Percentiles rank a stretch among this genome's conserved stretches.
phyloP scores from a whole-genome alignment of 2,113 vertebrate species.

The Bungarus multicinctus region DNA sequence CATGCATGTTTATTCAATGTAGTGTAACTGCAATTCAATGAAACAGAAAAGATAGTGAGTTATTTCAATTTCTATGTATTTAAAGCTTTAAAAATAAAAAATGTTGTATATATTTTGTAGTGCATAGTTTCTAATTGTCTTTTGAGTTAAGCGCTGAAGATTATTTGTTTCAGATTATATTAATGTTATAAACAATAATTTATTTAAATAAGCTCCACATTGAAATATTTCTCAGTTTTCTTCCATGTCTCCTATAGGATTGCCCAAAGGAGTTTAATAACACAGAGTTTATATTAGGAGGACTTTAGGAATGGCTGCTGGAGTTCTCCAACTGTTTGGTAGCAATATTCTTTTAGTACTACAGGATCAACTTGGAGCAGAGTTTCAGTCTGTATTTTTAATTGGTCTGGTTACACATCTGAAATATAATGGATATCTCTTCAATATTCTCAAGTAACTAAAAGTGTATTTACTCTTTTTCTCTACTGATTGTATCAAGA shows the following conservation, averaged over 20 bases:
- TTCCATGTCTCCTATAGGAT: not conserved
- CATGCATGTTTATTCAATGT: not conserved
- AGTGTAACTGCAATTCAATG: not conserved
- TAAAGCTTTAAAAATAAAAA: conserved; percentile 17
- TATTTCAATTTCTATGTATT: conserved; percentile 23
- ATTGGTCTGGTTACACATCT: not conserved
- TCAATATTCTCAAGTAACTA: not conserved
- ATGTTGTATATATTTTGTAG: not conserved
- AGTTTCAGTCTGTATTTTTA: not conserved
- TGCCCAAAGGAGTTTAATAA: not conserved
- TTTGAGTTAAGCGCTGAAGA: not conserved
- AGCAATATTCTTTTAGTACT: not conserved
- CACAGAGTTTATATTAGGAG: not conserved
- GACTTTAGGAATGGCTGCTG: too few relatives aligned
- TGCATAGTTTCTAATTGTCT: not conserved
- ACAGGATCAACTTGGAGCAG: not conserved
- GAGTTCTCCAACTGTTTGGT: not conserved
- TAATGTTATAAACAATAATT: not conserved
- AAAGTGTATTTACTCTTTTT: not conserved
- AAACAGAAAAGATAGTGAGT: conserved; percentile 1
- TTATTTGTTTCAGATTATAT: not conserved
- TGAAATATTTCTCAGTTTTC: not conserved
- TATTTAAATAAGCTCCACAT: not conserved
- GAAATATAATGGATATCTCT: not conserved
- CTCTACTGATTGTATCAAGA: not conserved